Conservation (phyloP, 2,888 invertebrate genomes). For the Minunthozetes semirufus region DNA sequence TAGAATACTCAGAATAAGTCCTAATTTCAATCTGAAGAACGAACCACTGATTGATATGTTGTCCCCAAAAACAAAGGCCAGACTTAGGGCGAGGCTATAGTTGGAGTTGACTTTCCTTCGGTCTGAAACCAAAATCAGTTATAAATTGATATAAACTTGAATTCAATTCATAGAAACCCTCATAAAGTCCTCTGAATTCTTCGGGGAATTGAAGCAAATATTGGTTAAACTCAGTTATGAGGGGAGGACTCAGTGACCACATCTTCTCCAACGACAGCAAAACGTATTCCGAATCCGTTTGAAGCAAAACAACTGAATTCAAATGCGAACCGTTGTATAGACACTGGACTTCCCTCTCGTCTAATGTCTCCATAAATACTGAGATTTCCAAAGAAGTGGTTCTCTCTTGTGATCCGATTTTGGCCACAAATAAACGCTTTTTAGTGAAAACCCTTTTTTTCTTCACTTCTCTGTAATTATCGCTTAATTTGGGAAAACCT, state of each 20-base stretch:
- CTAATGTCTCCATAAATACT: neutral
- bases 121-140: neutral
- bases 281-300: neutral
- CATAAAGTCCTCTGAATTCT: neutral
- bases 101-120: neutral
- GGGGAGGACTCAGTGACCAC: neutral
- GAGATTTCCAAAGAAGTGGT: neutral
- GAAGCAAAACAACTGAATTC: neutral
- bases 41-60: constrained; percentile 21
- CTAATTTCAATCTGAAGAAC: constrained; percentile 28
- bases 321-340: constrained; percentile 11
- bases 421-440: neutral
- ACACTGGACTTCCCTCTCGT: neutral
- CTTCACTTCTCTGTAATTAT: too few species aligned
- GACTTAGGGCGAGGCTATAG: neutral
- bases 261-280: constrained; percentile 8
- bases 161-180: neutral
- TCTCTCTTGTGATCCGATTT: neutral
- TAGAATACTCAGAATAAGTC: constrained; percentile 16
- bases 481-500: neutral
- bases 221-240: neutral
- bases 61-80: constrained; percentile 31
- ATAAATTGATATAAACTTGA: neutral
- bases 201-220: neutral
- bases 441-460: too few species aligned